Base-by-base conservation (phyloP, 2,888 invertebrate genomes). In the Mellilla xanthometata region DNA sequence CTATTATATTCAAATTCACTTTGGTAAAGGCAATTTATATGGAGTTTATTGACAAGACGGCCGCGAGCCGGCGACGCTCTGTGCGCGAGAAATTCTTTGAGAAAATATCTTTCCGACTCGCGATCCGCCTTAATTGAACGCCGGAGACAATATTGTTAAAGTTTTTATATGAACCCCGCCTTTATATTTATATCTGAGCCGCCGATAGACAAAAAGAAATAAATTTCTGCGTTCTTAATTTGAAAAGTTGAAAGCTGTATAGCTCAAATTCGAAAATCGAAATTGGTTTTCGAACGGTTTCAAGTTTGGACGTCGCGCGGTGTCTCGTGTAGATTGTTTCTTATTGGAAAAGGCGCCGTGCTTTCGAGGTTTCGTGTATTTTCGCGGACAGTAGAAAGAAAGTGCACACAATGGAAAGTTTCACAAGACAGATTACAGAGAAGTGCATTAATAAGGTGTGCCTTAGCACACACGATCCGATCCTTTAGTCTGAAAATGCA, bases 1-100 rank as follows among this genome's bases (percentile, higher is more conserved):
- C 88, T 86, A 89, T 89, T 89, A 89, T 89, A 88, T 89, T 89
- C 87, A 89, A 88, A 89, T 87, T 87, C 79, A 77, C 78, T 73
- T 71, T 72, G 77, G 80, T 70, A 65, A 73, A 79, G 84, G 85
- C 87, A 87, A 87, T 89, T 86, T 88, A 89, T 89, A 88, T 77
- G 86, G 88, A 77, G 76, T 81, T 86, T 88, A 88, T 87, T 88
- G 88, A 88, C 88, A 88, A 85, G 83, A 76, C 71, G 68, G 72
- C 70, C 66, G 65, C 61, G 57, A 70, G 60, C 53, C 68, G 56
- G 58, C 66, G 62, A 44, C 55, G 60, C 56, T 57, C 42, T 54
- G 52, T 60, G 57, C 72, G 79, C 75, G 85, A 72, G 81, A 84
- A 83, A 85, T 87, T 81, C 84, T 77, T 72, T 61, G 70, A 74